Evolutionary conservation across 2,888 invertebrate species (phyloP).

Genomic region (Volucella bombylans): DNA sequence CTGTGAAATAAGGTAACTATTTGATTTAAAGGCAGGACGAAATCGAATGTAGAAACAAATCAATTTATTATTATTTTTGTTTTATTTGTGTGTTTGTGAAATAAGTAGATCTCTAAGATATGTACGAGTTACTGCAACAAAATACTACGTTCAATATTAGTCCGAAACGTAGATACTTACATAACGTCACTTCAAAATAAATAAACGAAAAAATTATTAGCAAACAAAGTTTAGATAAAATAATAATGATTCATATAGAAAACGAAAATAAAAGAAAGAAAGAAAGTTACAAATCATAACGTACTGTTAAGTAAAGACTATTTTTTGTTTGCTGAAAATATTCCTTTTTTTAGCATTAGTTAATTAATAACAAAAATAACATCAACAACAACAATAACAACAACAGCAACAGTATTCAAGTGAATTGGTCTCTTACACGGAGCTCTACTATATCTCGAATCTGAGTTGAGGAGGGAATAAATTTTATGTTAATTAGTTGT

Average conservation of each 20-base stretch:
- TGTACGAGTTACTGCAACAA: conserved; percentile 26
- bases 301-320: conserved; percentile 30
- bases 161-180: conserved; percentile 64
- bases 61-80: neutral
- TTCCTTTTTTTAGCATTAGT: conserved; percentile 43
- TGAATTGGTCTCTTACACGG: conserved; percentile 45
- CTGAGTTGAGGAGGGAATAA: conserved; percentile 71
- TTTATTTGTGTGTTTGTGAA: conserved; percentile 5
- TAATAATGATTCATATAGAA: conserved; percentile 29
- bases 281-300: conserved; percentile 51
- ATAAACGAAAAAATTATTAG: conserved; percentile 56
- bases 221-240: conserved; percentile 28
- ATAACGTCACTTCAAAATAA: conserved; percentile 65
- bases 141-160: conserved; percentile 35
- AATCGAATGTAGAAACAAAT: conserved; percentile 20
- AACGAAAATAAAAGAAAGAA: conserved; percentile 19
- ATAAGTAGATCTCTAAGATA: conserved; percentile 40
- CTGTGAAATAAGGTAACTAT: conserved; percentile 15
- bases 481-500: conserved; percentile 67
- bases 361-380: conserved; percentile 1
- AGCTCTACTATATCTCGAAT: conserved; percentile 59
- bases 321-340: conserved; percentile 64
- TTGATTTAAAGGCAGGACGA: conserved; percentile 31
- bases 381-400: neutral
- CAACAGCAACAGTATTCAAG: conserved; percentile 19